Conservation (phyloP, 2,888 invertebrate species). For the Drosophila hawaiiensis region DNA sequence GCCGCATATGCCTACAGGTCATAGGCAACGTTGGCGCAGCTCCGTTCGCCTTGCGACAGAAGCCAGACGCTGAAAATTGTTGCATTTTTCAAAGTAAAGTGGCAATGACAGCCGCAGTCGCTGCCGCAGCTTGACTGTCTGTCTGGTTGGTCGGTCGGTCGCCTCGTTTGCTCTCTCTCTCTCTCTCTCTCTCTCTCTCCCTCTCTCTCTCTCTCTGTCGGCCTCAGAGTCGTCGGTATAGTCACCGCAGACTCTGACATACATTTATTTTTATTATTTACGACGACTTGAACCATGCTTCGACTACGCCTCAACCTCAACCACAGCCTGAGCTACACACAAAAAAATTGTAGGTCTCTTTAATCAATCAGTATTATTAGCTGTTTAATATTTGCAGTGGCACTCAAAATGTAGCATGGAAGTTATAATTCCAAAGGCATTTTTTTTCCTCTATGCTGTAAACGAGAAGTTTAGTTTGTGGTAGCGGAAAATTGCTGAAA, state of each 20-base stretch:
- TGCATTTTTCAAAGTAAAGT: slow-evolving; percentile 80
- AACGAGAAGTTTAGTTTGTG: no score
- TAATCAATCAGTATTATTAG: neutral
- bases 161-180: neutral
- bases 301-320: slow-evolving; percentile 11
- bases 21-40: slow-evolving; percentile 53
- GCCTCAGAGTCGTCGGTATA: slow-evolving; percentile 40
- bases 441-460: neutral
- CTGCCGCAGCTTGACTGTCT: slow-evolving; percentile 18
- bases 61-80: slow-evolving; percentile 75
- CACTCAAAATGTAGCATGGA: no score
- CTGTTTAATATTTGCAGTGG: neutral
- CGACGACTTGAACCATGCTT: slow-evolving; percentile 72
- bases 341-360: neutral
- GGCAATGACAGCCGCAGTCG: slow-evolving; percentile 66
- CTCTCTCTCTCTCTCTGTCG: neutral
- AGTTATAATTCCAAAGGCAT: neutral
- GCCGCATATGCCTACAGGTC: slow-evolving; percentile 83
- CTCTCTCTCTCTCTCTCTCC: neutral
- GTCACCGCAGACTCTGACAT: slow-evolving; percentile 80
- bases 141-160: neutral
- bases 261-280: slow-evolving; percentile 82
- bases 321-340: slow-evolving; percentile 1
- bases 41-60: slow-evolving; percentile 45
- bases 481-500: neutral